Evolutionary conservation across 2,797 vertebrate species (phyloP).

Genomic region (Meriones psammophilus): DNA sequence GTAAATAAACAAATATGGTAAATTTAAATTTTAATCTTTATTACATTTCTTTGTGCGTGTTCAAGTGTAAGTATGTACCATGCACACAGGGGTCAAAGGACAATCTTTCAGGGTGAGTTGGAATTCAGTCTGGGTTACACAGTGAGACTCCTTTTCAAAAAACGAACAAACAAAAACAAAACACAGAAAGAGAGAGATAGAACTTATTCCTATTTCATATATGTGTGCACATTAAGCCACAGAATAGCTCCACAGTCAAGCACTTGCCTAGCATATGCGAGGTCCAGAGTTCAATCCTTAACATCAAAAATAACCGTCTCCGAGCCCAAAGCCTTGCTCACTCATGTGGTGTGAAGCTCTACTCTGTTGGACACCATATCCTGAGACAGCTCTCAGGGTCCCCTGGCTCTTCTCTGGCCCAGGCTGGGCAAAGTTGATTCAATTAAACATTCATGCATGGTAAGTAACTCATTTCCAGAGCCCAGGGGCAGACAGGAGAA

Average conservation of each 20-base stretch:
- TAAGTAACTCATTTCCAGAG: background rate
- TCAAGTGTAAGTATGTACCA: background rate
- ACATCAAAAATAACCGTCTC: background rate
- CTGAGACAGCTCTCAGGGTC: background rate
- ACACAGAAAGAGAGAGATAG: background rate
- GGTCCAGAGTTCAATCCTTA: background rate
- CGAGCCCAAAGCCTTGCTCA: background rate
- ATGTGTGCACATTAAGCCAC: background rate
- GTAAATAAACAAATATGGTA: background rate
- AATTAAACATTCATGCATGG: background rate
- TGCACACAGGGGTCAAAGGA: background rate
- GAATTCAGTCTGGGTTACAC: background rate
- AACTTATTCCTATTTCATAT: background rate
- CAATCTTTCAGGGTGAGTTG: background rate
- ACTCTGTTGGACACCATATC: background rate
- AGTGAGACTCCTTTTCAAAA: background rate
- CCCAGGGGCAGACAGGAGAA: background rate
- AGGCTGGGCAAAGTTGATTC: background rate
- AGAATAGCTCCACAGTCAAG: background rate
- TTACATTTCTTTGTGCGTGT: background rate
- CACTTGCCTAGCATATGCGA: background rate
- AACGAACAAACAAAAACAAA: background rate
- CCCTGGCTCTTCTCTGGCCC: background rate
- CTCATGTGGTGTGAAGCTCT: background rate
- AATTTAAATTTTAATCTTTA: background rate